phyloP scores from a whole-genome alignment of 2,888 invertebrate genomes.

The Eueremaeus valkanovi region DNA sequence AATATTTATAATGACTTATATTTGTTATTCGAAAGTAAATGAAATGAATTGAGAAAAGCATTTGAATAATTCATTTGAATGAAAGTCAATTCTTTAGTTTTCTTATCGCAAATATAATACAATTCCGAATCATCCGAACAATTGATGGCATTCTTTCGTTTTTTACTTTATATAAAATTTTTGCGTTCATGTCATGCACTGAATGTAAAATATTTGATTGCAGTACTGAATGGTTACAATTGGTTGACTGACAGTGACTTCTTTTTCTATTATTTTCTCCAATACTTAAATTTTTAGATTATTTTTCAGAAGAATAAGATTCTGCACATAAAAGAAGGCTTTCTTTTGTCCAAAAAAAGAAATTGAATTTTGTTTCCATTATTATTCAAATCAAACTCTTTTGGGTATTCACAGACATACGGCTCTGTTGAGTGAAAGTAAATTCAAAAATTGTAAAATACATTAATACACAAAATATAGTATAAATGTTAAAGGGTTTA shows the following conservation, averaged over 20 bases:
- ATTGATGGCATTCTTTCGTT: neutral
- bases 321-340: neutral
- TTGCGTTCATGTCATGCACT: constrained; percentile 14
- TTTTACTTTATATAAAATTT: neutral
- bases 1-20: no score
- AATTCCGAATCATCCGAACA: neutral
- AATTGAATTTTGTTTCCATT: neutral
- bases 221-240: neutral
- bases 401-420: no score
- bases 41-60: neutral
- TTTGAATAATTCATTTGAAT: constrained; percentile 1
- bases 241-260: neutral
- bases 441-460: no score
- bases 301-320: neutral
- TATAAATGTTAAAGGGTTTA: no score
- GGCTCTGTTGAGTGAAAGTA: no score
- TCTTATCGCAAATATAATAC: neutral
- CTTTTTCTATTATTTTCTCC: neutral
- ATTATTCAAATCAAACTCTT: neutral
- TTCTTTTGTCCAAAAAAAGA: neutral
- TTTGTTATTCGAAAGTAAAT: neutral
- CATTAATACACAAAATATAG: no score
- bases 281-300: neutral
- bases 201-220: constrained; percentile 23
- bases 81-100: neutral